Evolutionary conservation across 2,797 vertebrate genomes (phyloP), one percentile per base, ranked within the genome.

Genomic region (Tapera naevia): DNA sequence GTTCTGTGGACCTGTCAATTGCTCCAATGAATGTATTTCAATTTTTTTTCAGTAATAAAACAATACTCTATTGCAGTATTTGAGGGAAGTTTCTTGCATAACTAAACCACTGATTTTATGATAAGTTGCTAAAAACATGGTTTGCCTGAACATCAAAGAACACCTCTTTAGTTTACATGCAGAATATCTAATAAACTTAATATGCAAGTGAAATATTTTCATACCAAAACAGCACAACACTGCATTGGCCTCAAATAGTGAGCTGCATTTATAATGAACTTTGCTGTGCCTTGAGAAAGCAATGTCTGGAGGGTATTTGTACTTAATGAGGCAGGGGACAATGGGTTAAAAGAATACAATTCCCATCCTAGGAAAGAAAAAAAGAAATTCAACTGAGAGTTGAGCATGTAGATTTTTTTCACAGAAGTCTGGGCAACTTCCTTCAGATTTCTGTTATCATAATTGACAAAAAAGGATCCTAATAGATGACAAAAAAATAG

Each of bases 101-200:
- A 66, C 56, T 91, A 86, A 94, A 51, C 33, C 35, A 84, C 32
- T 48, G 73, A 82, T 91, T 95, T 92, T 37, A 91, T 23, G 67
- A 54, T 72, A 83, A 93, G 80, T 57, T 96, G 70, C 80, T 92
- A 64, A 88, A 97, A 96, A 80, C 69, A 86, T 70, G 88, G 90
- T 93, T 94, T 87, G 32, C 93, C 67, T 94, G 56, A 93, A 96
- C 53, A 97, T 88, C 75, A 97, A 95, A 97, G 69, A 79, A 88
- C 58, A 80, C 37, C 41, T 57, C 61, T 72, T 95, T 58, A 64
- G 86, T 97, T 97, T 97, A 88, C 67, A 86, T 75, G 96, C 94
- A 69, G 87, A 97, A 94, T 97, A 95, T 86, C 86, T 96, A 97
- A 94, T 87, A 93, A 94, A 83, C 58, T 97, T 96, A 76, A 95